Percentiles rank a stretch among this genome's conserved stretches.
These are phyloP conservation scores for Eumacrocentrus americanus DNA, from an alignment of 2,888 invertebrate genomes.

Conservation along the genomic window DNA sequence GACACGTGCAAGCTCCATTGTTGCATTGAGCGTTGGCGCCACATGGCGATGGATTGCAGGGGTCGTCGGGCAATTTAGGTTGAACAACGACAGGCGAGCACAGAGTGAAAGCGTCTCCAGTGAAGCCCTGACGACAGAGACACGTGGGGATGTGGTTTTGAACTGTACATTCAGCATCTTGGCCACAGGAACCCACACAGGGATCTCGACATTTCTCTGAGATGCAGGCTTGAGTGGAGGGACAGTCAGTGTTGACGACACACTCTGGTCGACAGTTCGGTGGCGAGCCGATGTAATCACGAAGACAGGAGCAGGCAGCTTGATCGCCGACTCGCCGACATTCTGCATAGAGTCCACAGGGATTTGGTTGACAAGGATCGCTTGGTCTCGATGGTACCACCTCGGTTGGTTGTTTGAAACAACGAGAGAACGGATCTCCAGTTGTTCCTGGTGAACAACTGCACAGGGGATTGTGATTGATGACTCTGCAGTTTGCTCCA, in stretches of 20 bases:
- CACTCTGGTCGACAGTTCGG: conserved; percentile 74
- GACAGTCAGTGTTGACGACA: conserved; percentile 70
- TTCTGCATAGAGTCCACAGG: conserved; percentile 74
- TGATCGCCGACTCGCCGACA: conserved; percentile 68
- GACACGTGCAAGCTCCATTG: conserved; percentile 70
- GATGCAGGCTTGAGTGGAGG: conserved; percentile 72
- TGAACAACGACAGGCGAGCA: conserved; percentile 63
- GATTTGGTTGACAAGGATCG: conserved; percentile 76
- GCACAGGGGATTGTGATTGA: conserved; percentile 83
- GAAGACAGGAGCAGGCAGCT: conserved; percentile 71
- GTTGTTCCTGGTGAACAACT: conserved; percentile 75
- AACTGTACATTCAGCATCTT: conserved; percentile 73
- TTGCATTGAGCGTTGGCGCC: conserved; percentile 64
- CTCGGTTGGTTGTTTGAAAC: conserved; percentile 58
- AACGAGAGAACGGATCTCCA: conserved; percentile 82
- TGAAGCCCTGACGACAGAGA: conserved; percentile 66
- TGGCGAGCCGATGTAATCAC: conserved; percentile 72
- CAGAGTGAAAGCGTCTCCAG: conserved; percentile 72
- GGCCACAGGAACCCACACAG: conserved; percentile 74
- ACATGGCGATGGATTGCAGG: conserved; percentile 77
- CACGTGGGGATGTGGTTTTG: conserved; percentile 76
- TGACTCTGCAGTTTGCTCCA: conserved; percentile 78
- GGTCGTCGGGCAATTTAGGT: conserved; percentile 63
- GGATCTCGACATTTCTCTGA: conserved; percentile 76
- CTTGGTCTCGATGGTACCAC: conserved; percentile 52